Evolutionary conservation across 2,888 invertebrate species (phyloP), one percentile per base, ranked within the genome.

Genomic region (Cerceris rybyensis): DNA sequence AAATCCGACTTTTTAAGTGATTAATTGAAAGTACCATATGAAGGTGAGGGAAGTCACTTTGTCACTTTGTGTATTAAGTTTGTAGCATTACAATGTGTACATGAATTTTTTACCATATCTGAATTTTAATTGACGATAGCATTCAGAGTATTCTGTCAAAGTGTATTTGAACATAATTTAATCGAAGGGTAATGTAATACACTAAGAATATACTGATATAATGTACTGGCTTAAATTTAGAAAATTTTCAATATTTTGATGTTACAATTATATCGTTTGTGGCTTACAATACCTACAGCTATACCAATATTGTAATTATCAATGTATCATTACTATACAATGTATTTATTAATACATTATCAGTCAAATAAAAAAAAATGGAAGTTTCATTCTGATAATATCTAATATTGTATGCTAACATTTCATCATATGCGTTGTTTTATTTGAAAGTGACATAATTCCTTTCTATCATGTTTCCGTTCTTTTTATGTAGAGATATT

Each of bases 301-400:
- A 59, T 61, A 75, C 54, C 28, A 11, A 67, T 59, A 41, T 64
- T 64, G 41, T 49, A 67, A 63, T 63, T 67, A 73, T 17, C 28
- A 16, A 57, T 66, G 43, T 75, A 66, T 57, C 14, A 17, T 46
- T 46, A 65, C 65, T 74, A 70, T 70, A 70, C 46, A 65, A 17
- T 65, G 64, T 74, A 70, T 70, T 71, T 66, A 57, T 70, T 70
- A 66, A 28, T 43, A 28, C 50, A 49, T 66, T 67, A 55, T 66
- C 28, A 57, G 49, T 66, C 50, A 59, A 46, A 70, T 50, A 72
- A 73, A 64, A 76, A 72, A 73, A 54, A 14, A 54, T n/a, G 65
- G n/a, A 70, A 64, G 57, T 60, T 59, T 54, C 43, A 57, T n/a
- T 8, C 49, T 42, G 6, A 39, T 28, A 28, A 61, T 46, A 46